Evolutionary conservation across 2,888 invertebrate genomes (phyloP), one percentile per base, ranked within the genome.

Genomic region (Phengaris alcon): DNA sequence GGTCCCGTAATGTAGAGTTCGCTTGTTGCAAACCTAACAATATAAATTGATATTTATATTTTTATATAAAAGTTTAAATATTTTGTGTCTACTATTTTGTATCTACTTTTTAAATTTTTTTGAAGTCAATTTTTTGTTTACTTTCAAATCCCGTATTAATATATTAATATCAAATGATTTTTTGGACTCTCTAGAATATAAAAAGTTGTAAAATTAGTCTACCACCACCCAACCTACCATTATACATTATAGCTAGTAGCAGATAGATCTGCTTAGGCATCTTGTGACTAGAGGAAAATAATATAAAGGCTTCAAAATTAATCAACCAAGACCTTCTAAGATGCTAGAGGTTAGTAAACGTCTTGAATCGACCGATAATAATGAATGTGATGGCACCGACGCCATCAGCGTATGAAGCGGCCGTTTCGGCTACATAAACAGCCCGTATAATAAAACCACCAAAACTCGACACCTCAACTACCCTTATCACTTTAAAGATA

Each of bases 401-500:
- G 92, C 89, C 89, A 89, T 88, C 90, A 91, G 90, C 92, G 91
- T 93, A 93, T 93, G 92, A 93, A 93, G 91, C 91, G 92, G 87
- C 93, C 88, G 91, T 93, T 93, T 93, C 87, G 92, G 93, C 93
- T 91, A 93, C 92, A 93, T 93, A 93, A 93, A 93, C 93, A 93
- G 91, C 87, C 91, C 90, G 91, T 93, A 91, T 90, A 90, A 84
- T 79, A 79, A 79, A 81, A 85, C 87, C 84, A 84, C 55, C 76
- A 68, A 80, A 82, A 82, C 77, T 77, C 77, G 78, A 83, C 77
- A 74, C 73, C 55, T 77, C 79, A 76, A 77, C 73, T 68, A 73
- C 74, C 74, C 74, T 74, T 78, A 78, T 77, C 51, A 9, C 51
- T 76, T 77, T 75, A 44, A 0, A 6, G 10, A 76, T 84, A 88